A percentile compares a stretch with the other conserved stretches of the same genome.
phyloP scores from a whole-genome alignment of 2,797 vertebrate genomes.

The Phalanger gymnotis region DNA sequence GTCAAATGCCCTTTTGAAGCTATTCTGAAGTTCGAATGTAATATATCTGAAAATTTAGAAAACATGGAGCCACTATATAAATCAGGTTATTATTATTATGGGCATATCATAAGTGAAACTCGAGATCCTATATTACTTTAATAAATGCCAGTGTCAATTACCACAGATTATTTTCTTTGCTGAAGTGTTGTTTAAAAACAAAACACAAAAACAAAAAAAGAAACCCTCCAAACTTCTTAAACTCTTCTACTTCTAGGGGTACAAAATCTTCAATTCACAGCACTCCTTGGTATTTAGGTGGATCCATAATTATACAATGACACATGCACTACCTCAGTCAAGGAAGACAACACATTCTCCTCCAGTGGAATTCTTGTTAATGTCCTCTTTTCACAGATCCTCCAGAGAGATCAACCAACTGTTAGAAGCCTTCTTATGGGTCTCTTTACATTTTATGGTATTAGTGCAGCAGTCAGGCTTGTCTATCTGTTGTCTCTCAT shows the following conservation, averaged over 20 bases:
- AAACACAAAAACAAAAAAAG: background rate
- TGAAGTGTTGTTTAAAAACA: background rate
- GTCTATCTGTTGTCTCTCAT: background rate
- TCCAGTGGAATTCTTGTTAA: background rate
- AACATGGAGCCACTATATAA: background rate
- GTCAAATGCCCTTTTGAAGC: conserved; percentile 30
- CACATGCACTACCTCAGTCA: background rate
- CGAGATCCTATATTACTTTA: conserved; percentile 31
- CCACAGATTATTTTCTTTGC: conserved; percentile 17
- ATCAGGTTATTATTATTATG: background rate
- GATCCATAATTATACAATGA: background rate
- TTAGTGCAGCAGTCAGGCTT: background rate
- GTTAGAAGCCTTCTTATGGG: background rate
- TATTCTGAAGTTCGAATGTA: background rate
- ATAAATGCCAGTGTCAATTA: background rate
- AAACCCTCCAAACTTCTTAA: background rate
- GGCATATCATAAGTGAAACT: background rate
- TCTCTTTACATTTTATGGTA: background rate
- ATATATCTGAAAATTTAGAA: background rate
- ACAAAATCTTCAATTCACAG: background rate
- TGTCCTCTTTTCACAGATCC: background rate
- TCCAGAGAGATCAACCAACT: background rate
- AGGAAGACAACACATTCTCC: background rate
- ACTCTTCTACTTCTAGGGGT: background rate
- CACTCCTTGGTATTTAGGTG: background rate